Base-by-base conservation (phyloP, 2,797 vertebrate species). In the Sebastes goodei region DNA sequence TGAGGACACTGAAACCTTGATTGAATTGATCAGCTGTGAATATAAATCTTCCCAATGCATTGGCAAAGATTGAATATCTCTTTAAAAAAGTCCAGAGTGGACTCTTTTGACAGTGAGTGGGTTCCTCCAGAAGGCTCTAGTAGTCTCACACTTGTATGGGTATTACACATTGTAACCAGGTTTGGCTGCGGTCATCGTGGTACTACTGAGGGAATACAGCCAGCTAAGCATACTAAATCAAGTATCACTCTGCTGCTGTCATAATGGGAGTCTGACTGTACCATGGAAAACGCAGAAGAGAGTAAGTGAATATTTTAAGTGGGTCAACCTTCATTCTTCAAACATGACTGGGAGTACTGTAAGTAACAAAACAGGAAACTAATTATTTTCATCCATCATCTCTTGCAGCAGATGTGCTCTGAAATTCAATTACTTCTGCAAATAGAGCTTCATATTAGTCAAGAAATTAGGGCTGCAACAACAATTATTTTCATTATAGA, bases 321-420 rank as follows among this genome's bases (percentile, higher is more conserved):
- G 76, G 84, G 91, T 88, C 89, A 84, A 27, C 69, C 80, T 86
- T 77, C 69, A 84, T 78, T 89, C 78, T 84, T 86, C 78, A 88
- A 81, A 86, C 21, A 42, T 83, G 83, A 75, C 84, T 74, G 62
- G 2, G 42, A 78, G 33, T 21, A 10, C 74, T 85, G 81, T 75
- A 81, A 86, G 74, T 83, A 89, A 91, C 71, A 84, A 72, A 87
- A 86, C 75, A 86, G 79, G 79, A 86, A 88, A 70, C 80, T 59
- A 71, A 86, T 84, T 85, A 81, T 84, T 76, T 84, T 81, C 60
- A 84, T 84, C 68, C 5, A 64, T 60, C 55, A 65, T 27, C 65
- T 61, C 67, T 69, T 32, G 27, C 61, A 27, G 70, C 46, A 10
- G 68, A 69, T 3, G 12, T 17, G 21, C 62, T 66, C 21, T 59